Evolutionary conservation across 2,888 invertebrate genomes (phyloP).

Genomic region (Lamellibrachia columna): DNA sequence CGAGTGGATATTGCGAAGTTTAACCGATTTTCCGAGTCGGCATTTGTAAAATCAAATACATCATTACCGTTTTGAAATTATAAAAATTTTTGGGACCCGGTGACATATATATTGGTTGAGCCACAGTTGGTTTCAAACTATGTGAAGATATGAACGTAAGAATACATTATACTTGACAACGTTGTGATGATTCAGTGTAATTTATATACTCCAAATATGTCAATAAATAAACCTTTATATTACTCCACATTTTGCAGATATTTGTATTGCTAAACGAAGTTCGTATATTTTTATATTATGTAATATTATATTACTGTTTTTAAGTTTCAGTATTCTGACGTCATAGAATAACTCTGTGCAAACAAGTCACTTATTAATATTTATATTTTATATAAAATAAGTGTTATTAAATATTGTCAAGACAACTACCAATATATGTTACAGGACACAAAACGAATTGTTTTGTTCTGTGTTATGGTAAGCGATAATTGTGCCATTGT

Average conservation of each 20-base stretch:
- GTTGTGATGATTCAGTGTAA: neutral
- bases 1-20: neutral
- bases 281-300: neutral
- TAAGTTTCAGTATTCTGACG: neutral
- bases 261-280: neutral
- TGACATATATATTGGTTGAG: neutral
- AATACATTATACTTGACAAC: neutral
- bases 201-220: neutral
- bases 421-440: neutral
- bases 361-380: neutral
- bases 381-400: neutral
- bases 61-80: neutral
- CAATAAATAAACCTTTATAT: neutral
- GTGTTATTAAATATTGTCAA: neutral
- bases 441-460: neutral
- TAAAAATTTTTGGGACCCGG: too few species aligned
- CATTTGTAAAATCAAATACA: neutral
- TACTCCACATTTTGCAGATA: neutral
- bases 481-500: too few species aligned
- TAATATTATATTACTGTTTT: neutral
- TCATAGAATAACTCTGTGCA: neutral
- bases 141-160: neutral
- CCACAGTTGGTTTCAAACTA: neutral
- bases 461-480: neutral
- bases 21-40: neutral